Conservation (phyloP, 2,888 invertebrate genomes). For the Hirtodrosophila duncani region DNA sequence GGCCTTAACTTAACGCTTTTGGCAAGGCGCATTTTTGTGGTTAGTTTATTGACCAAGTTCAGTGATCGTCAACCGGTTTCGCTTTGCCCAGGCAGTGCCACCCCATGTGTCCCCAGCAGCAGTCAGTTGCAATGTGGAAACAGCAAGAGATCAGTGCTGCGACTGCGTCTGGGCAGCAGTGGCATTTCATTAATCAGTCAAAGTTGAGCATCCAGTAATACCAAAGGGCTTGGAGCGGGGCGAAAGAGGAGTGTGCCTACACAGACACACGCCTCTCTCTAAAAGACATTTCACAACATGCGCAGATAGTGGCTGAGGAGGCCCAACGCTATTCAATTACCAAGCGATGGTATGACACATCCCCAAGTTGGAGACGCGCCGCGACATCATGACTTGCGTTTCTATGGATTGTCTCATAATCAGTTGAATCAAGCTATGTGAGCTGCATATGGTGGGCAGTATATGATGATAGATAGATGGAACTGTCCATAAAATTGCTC, state of each 20-base stretch:
- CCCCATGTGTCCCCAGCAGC: no score
- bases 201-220: conserved; percentile 15
- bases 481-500: no score
- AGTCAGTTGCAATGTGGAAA: no score
- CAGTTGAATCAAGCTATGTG: background rate
- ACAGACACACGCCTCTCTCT: background rate
- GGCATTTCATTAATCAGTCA: conserved; percentile 42
- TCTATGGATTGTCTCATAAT: background rate
- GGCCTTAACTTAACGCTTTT: conserved; percentile 8
- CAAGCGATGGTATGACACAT: conserved; percentile 48
- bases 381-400: conserved; percentile 36
- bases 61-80: conserved; percentile 21
- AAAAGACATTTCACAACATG: conserved; percentile 47
- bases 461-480: no score
- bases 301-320: conserved; percentile 12
- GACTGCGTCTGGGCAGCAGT: conserved; percentile 8
- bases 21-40: conserved; percentile 33
- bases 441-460: no score
- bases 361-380: conserved; percentile 11
- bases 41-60: conserved; percentile 60
- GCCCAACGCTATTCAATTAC: conserved; percentile 39
- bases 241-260: background rate
- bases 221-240: background rate
- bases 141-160: conserved; percentile 16
- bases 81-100: no score